Percentiles rank a stretch among this genome's conserved stretches.
phyloP scores from a whole-genome alignment of 2,113 vertebrate genomes.

The Urocynchramus pylzowi region DNA sequence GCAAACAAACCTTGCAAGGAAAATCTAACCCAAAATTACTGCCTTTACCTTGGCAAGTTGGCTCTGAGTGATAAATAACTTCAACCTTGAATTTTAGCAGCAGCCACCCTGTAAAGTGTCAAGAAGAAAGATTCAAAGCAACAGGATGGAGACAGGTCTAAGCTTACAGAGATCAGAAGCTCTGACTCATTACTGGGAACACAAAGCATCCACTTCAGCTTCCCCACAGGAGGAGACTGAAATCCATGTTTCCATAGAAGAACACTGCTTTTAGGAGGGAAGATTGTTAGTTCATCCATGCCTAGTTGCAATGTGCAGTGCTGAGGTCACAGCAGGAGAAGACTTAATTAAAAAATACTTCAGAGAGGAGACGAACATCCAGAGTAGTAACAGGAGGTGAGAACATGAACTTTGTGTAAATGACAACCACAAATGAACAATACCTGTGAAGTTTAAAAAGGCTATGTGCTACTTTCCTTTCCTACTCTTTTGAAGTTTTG shows the following conservation, averaged over 20 bases:
- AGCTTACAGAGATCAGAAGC: neutral
- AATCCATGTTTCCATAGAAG: neutral
- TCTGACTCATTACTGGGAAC: neutral
- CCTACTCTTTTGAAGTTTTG: neutral
- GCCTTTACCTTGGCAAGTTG: neutral
- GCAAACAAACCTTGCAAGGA: neutral
- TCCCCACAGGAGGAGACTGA: neutral
- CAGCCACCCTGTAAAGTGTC: neutral
- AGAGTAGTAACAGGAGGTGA: neutral
- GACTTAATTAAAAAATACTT: neutral
- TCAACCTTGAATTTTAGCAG: neutral
- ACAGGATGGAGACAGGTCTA: neutral
- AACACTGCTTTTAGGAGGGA: neutral
- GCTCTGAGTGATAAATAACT: neutral
- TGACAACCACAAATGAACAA: neutral
- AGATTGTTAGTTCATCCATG: neutral
- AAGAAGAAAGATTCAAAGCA: neutral
- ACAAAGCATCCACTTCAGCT: neutral
- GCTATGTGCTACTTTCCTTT: neutral
- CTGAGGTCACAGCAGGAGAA: neutral
- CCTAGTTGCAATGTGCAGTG: neutral
- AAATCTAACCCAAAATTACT: neutral
- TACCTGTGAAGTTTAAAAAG: neutral
- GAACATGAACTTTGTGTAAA: neutral
- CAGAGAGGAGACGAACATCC: accelerated